A percentile compares a stretch with the other conserved stretches of the same genome.
Evolutionary conservation across 1,140 invertebrate species (phyloP).

Genomic region (Anadara kagoshimensis): DNA sequence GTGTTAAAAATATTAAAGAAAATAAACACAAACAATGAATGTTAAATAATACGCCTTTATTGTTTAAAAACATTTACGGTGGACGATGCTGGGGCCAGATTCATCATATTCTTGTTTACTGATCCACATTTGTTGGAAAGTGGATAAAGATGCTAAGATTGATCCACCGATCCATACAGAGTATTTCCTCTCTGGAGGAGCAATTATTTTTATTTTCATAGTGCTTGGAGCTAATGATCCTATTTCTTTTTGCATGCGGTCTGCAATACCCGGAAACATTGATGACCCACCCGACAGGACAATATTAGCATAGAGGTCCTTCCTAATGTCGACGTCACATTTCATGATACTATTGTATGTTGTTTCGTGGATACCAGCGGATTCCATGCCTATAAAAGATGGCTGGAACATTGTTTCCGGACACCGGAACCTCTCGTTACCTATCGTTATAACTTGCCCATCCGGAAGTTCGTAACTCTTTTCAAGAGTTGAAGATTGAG

Average conservation of each 20-base stretch:
- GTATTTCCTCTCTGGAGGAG: conserved; percentile 55
- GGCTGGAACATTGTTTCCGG: conserved; percentile 83
- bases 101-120: too few relatives aligned
- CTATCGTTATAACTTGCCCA: too few relatives aligned
- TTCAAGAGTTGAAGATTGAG: conserved; percentile 32
- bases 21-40: too few relatives aligned
- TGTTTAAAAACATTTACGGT: conserved; percentile 50
- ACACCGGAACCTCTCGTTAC: conserved; percentile 63
- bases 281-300: conserved; percentile 76
- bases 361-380: conserved; percentile 72
- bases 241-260: conserved; percentile 37
- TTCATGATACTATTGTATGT: conserved; percentile 90
- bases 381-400: conserved; percentile 62
- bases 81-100: conserved; percentile 79
- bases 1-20: too few relatives aligned
- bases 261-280: conserved; percentile 73
- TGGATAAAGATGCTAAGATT: conserved; percentile 79
- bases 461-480: conserved; percentile 43
- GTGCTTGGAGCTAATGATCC: conserved; percentile 32
- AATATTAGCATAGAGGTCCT: conserved; percentile 91
- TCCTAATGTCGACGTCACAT: conserved; percentile 85
- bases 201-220: conserved; percentile 41
- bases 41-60: too few relatives aligned
- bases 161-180: conserved; percentile 75
- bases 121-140: too few relatives aligned